A percentile compares a stretch with the other conserved stretches of the same genome.
Conservation (phyloP, 1,140 invertebrate species). For the Trichonephila clavata region DNA sequence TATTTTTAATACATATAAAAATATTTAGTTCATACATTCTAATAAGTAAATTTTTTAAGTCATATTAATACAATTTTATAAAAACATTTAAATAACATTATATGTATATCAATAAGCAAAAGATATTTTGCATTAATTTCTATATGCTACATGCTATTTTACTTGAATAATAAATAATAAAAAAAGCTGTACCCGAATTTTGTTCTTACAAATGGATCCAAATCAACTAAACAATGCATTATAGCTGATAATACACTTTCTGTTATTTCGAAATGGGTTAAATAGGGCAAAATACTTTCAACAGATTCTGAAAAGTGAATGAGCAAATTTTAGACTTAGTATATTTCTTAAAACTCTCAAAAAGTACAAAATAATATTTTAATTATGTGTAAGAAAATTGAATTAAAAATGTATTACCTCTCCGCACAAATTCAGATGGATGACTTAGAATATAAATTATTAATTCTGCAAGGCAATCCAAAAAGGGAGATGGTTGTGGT, state of each 20-base stretch:
- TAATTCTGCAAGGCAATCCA: constrained; percentile 39
- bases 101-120: neutral
- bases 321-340: neutral
- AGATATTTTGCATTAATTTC: neutral
- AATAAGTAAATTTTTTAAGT: neutral
- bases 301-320: constrained; percentile 33
- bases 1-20: no score
- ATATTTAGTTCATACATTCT: neutral
- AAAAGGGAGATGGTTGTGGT: neutral
- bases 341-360: neutral
- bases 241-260: constrained; percentile 34
- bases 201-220: constrained; percentile 43
- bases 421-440: constrained; percentile 47
- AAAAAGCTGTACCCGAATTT: constrained; percentile 51
- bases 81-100: neutral
- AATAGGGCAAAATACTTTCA: constrained; percentile 9
- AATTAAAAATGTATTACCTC: constrained; percentile 31
- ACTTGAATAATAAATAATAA: neutral
- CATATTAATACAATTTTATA: neutral
- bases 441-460: constrained; percentile 41
- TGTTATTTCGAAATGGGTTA: constrained; percentile 50
- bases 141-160: neutral
- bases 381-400: no score
- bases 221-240: constrained; percentile 38
- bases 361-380: neutral